These are phyloP conservation scores for Ischnus inquisitorius DNA, from an alignment of 2,888 invertebrate species.

Conservation along the genomic window DNA sequence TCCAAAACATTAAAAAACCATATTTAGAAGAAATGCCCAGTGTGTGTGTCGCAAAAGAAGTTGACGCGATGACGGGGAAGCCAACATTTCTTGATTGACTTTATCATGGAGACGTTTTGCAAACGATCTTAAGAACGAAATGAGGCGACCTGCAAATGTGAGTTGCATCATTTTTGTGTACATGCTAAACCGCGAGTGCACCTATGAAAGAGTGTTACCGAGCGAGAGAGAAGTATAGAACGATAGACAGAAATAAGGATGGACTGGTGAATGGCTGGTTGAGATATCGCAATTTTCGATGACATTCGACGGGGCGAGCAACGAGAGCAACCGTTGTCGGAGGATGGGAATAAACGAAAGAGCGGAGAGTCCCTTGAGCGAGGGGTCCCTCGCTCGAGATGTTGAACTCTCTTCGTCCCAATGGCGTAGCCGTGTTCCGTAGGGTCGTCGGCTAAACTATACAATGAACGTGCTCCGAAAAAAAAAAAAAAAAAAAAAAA, in stretches of 20 bases:
- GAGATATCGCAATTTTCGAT: slow-evolving; percentile 54
- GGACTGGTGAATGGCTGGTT: not conserved
- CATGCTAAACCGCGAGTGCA: not conserved
- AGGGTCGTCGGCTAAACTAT: not conserved
- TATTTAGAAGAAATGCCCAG: no score
- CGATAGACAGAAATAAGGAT: not conserved
- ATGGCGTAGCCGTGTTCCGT: slow-evolving; percentile 50
- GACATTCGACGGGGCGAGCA: not conserved
- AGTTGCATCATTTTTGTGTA: no score
- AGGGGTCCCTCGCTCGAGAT: slow-evolving; percentile 52
- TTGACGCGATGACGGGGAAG: no score
- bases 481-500: slow-evolving; percentile 12
- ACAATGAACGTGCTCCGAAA: not conserved
- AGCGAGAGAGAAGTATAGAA: not conserved
- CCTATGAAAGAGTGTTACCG: slow-evolving; percentile 8
- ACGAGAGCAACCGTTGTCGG: slow-evolving; percentile 43
- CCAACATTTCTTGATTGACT: no score
- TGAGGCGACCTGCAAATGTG: no score
- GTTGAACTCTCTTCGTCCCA: slow-evolving; percentile 48
- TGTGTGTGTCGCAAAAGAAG: no score
- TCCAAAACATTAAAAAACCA: no score
- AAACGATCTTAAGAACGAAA: no score
- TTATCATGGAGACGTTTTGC: no score
- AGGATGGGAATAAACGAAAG: slow-evolving; percentile 26
- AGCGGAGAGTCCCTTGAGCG: slow-evolving; percentile 44